Evolutionary conservation across 2,888 invertebrate genomes (phyloP).

Genomic region (Tinea trinotella): DNA sequence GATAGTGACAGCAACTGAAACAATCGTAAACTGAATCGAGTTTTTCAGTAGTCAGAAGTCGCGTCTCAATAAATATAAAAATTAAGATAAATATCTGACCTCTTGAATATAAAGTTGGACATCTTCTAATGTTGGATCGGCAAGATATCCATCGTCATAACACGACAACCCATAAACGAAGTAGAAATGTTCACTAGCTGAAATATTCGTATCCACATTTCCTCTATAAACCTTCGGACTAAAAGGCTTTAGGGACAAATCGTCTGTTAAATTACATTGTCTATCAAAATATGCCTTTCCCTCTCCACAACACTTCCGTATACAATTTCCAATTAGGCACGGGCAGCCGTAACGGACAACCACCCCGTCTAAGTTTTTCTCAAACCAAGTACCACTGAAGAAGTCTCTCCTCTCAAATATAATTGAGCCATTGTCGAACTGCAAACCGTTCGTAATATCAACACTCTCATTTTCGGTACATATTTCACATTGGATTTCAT

Average conservation of each 20-base stretch:
- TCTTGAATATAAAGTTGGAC: constrained; percentile 51
- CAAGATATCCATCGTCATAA: constrained; percentile 39
- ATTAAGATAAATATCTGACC: constrained; percentile 37
- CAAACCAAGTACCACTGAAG: constrained; percentile 39
- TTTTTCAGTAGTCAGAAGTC: too few relatives aligned
- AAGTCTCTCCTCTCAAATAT: constrained; percentile 42
- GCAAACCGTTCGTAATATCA: constrained; percentile 41
- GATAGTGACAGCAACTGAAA: too few relatives aligned
- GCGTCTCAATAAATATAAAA: too few relatives aligned
- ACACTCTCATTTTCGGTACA: constrained; percentile 24
- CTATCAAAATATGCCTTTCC: constrained; percentile 34
- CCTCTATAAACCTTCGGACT: constrained; percentile 45
- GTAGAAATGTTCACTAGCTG: constrained; percentile 44
- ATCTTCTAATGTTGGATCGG: constrained; percentile 31
- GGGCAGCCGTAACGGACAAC: constrained; percentile 43
- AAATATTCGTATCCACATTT: constrained; percentile 29
- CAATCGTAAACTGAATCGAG: too few relatives aligned
- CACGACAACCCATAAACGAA: constrained; percentile 33
- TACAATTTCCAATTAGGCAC: constrained; percentile 44
- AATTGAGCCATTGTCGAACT: constrained; percentile 42
- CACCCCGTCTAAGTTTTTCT: constrained; percentile 32
- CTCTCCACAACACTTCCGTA: constrained; percentile 50
- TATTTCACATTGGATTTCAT: not conserved
- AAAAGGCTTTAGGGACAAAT: constrained; percentile 33
- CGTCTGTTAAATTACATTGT: constrained; percentile 36